Conservation (phyloP, 1,140 invertebrate genomes). For the Varroa destructor region DNA sequence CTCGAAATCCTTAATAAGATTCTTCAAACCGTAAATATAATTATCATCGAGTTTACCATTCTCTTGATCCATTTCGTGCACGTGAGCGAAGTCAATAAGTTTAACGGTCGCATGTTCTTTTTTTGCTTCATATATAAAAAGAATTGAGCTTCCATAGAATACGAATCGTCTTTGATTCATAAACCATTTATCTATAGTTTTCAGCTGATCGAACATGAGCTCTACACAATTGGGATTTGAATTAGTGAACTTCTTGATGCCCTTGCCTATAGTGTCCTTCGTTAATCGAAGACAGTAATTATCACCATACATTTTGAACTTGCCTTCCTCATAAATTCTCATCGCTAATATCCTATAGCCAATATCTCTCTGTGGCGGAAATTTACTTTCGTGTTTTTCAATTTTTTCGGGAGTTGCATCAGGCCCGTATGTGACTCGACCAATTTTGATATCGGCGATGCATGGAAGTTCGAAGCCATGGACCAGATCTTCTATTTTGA, state of each 20-base stretch:
- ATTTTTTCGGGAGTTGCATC: constrained; percentile 62
- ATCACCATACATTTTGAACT: constrained; percentile 34
- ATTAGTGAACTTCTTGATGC: constrained; percentile 37
- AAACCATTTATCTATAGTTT: constrained; percentile 57
- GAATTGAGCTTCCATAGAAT: constrained; percentile 68
- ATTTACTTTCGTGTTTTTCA: constrained; percentile 59
- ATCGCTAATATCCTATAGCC: constrained; percentile 82
- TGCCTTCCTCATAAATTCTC: constrained; percentile 44
- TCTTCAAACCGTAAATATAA: constrained; percentile 63
- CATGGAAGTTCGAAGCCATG: constrained; percentile 64
- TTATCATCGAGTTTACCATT: constrained; percentile 50
- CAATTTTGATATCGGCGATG: constrained; percentile 87
- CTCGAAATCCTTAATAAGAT: constrained; percentile 47
- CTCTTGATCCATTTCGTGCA: constrained; percentile 45
- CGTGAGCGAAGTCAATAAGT: constrained; percentile 84
- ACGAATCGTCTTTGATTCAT: constrained; percentile 50
- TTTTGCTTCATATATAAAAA: constrained; percentile 61
- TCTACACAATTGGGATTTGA: constrained; percentile 51
- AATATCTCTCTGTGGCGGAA: constrained; percentile 56
- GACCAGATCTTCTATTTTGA: constrained; percentile 67
- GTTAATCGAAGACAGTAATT: constrained; percentile 61
- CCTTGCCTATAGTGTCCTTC: constrained; percentile 50
- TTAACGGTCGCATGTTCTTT: constrained; percentile 42
- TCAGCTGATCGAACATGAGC: constrained; percentile 53
- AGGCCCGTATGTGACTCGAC: constrained; percentile 73